Conservation (phyloP, 2,888 invertebrate species). For the Pomacea canaliculata region DNA sequence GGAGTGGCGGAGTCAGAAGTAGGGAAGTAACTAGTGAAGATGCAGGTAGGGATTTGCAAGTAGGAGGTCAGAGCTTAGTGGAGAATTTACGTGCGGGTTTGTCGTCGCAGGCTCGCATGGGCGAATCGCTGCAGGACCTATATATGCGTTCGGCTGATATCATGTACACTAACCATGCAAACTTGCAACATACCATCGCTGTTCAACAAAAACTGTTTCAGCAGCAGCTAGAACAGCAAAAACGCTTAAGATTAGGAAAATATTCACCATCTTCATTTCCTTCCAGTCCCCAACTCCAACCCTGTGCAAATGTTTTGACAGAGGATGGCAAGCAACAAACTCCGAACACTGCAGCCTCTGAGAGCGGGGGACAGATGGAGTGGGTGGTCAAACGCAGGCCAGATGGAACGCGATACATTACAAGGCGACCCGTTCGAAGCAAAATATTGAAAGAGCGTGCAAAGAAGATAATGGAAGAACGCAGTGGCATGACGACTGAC, state of each 20-base stretch:
- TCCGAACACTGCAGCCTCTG: constrained; percentile 42
- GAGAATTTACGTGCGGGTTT: constrained; percentile 27
- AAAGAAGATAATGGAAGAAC: constrained; percentile 77
- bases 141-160: constrained; percentile 73
- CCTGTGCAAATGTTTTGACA: constrained; percentile 16
- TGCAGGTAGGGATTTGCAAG: constrained; percentile 35
- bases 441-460: constrained; percentile 79
- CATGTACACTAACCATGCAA: constrained; percentile 80
- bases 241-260: constrained; percentile 28
- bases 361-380: constrained; percentile 67
- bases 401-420: constrained; percentile 83
- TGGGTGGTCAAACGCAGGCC: constrained; percentile 84
- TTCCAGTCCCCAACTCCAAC: constrained; percentile 19
- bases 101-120: constrained; percentile 37
- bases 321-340: constrained; percentile 31
- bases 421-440: constrained; percentile 79
- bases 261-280: constrained; percentile 25
- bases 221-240: constrained; percentile 63
- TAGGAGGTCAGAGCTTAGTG: constrained; percentile 26
- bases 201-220: constrained; percentile 76
- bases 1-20: constrained; percentile 29
- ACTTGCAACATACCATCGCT: constrained; percentile 79
- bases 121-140: constrained; percentile 63
- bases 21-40: constrained; percentile 59
- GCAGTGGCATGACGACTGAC: constrained; percentile 80